Conservation (phyloP, 1,140 invertebrate genomes). For the Dendrolimus kikuchii region DNA sequence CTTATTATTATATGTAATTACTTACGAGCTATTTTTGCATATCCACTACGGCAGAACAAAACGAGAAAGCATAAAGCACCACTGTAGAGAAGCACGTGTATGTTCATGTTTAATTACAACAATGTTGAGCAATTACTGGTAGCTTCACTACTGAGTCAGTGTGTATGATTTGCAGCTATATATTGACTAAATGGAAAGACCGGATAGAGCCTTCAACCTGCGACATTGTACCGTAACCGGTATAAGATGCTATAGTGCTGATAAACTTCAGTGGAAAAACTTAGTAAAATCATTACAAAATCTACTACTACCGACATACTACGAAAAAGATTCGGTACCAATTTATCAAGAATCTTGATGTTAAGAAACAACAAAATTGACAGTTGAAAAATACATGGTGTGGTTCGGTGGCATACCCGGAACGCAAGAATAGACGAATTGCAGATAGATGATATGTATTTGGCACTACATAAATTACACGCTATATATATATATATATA, state of each 20-base stretch:
- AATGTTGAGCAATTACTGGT: slow-evolving; percentile 28
- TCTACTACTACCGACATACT: no score
- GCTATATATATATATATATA: no score
- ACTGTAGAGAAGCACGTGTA: slow-evolving; percentile 17
- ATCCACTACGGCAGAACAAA: slow-evolving; percentile 21
- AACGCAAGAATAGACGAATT: no score
- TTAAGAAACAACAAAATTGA: no score
- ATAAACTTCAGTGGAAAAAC: no score
- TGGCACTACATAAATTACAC: no score
- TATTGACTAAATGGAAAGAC: slow-evolving; percentile 44
- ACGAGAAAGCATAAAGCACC: slow-evolving; percentile 27
- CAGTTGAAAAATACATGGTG: no score
- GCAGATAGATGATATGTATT: no score
- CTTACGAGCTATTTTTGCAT: slow-evolving; percentile 48
- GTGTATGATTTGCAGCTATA: slow-evolving; percentile 40
- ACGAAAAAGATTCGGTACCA: no score
- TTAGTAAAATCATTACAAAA: no score
- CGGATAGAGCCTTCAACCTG: slow-evolving; percentile 31
- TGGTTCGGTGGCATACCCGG: no score
- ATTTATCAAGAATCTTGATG: no score
- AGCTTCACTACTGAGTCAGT: slow-evolving; percentile 25
- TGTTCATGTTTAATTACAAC: slow-evolving; percentile 27
- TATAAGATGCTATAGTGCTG: slow-evolving; percentile 5
- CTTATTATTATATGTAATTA: slow-evolving; percentile 12
- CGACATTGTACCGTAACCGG: slow-evolving; percentile 43